A percentile compares a stretch with the other conserved stretches of the same genome.
Evolutionary conservation across 2,797 vertebrate genomes (phyloP).

Genomic region (Allenopithecus nigroviridis): DNA sequence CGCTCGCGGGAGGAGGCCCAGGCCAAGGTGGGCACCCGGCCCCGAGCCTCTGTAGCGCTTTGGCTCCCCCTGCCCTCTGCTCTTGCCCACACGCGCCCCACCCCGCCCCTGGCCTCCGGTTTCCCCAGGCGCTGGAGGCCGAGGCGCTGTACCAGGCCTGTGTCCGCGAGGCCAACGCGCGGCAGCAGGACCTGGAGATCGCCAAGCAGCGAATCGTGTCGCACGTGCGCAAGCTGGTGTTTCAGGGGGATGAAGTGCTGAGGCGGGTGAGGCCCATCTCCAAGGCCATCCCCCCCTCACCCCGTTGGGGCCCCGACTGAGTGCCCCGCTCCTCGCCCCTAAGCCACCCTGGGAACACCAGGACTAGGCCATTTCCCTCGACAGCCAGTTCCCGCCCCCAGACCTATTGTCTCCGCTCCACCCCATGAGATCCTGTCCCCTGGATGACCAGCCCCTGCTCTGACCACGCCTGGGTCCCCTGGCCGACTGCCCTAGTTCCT

Average conservation of each 20-base stretch:
- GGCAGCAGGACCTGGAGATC: conserved; percentile 89
- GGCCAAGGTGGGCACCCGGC: conserved; percentile 84
- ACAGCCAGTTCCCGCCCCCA: background rate
- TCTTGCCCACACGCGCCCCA: background rate
- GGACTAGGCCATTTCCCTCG: background rate
- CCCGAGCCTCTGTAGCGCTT: rapidly evolving
- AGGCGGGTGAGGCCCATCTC: conserved; percentile 87
- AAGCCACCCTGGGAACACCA: background rate
- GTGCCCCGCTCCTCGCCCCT: too few relatives aligned
- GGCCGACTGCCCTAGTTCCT: background rate
- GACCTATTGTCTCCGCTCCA: background rate
- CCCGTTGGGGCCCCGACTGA: background rate
- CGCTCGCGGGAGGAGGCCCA: conserved; percentile 93
- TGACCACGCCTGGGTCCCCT: background rate
- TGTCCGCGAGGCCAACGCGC: conserved; percentile 86
- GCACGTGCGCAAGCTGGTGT: conserved; percentile 93
- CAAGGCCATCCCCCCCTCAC: rapidly evolving
- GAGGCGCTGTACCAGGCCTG: conserved; percentile 87
- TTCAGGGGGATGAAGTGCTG: conserved; percentile 93
- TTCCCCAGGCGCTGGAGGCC: conserved; percentile 84
- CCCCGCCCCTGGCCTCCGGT: background rate
- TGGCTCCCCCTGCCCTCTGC: rapidly evolving
- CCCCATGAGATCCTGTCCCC: background rate
- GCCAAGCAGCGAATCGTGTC: conserved; percentile 90
- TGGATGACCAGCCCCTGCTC: background rate